Evolutionary conservation across 2,797 vertebrate species (phyloP).

Genomic region (Geotrypetes seraphini): DNA sequence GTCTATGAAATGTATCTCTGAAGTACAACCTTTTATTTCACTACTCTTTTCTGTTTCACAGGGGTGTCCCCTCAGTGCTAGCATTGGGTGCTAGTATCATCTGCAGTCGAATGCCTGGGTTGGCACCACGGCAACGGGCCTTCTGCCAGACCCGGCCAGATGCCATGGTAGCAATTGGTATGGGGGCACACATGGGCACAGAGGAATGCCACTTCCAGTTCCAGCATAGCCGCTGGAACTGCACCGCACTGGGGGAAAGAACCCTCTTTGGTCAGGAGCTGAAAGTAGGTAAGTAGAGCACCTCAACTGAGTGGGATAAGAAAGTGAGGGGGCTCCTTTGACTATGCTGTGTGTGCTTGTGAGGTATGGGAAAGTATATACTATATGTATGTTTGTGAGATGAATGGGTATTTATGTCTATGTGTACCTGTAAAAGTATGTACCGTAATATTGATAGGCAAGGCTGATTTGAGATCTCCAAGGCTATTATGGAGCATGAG

Average conservation of each 20-base stretch:
- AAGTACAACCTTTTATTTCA: too few relatives aligned
- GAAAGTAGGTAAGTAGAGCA: constrained; percentile 13
- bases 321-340: too few relatives aligned
- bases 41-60: not conserved
- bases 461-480: too few relatives aligned
- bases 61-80: constrained; percentile 13
- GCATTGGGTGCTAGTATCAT: constrained; percentile 18
- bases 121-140: constrained; percentile 9
- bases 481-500: too few relatives aligned
- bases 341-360: too few relatives aligned
- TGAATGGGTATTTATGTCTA: too few relatives aligned
- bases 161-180: constrained; percentile 10
- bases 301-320: not conserved
- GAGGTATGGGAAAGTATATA: too few relatives aligned
- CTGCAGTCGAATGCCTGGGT: constrained; percentile 15
- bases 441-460: too few relatives aligned
- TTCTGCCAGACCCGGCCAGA: constrained; percentile 15
- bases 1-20: too few relatives aligned
- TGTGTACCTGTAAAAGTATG: too few relatives aligned
- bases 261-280: constrained; percentile 16
- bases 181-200: constrained; percentile 1
- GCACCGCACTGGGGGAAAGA: constrained; percentile 6
- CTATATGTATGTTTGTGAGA: too few relatives aligned
- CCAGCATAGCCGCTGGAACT: constrained; percentile 15
- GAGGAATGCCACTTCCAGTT: constrained; percentile 17